phyloP scores from a whole-genome alignment of 23 tunicate genomes.

The Ciona savignyi region DNA sequence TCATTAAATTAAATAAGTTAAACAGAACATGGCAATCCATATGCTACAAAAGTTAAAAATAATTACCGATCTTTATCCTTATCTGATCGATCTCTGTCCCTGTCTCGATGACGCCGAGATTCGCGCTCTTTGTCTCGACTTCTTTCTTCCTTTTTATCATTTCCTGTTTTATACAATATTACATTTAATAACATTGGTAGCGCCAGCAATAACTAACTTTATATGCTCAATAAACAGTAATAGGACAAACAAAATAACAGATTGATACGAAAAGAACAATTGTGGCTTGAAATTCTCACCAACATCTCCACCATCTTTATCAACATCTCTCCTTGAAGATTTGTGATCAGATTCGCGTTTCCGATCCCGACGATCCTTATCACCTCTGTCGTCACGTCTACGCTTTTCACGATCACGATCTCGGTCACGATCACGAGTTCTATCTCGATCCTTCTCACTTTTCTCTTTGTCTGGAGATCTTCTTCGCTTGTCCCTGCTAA shows the following conservation, averaged over 20 bases:
- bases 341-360: conserved; percentile 13
- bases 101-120: conserved; percentile 20
- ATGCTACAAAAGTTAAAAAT: too few species aligned
- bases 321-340: not conserved
- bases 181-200: too few species aligned
- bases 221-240: too few species aligned
- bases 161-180: not conserved
- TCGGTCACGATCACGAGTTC: conserved; percentile 37
- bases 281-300: too few species aligned
- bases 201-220: not conserved
- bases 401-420: conserved; percentile 26
- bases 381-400: not conserved
- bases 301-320: conserved; percentile 1
- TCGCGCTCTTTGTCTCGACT: conserved; percentile 35
- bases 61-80: not conserved
- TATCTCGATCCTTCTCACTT: not conserved
- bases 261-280: too few species aligned
- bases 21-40: too few species aligned
- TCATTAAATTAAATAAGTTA: too few species aligned
- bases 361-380: conserved; percentile 9
- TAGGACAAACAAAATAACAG: not conserved
- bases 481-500: not conserved
- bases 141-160: not conserved
- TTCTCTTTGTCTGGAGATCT: not conserved
- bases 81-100: conserved; percentile 1